phyloP scores from a whole-genome alignment of 2,888 invertebrate species.

The Napeogenes inachia region DNA sequence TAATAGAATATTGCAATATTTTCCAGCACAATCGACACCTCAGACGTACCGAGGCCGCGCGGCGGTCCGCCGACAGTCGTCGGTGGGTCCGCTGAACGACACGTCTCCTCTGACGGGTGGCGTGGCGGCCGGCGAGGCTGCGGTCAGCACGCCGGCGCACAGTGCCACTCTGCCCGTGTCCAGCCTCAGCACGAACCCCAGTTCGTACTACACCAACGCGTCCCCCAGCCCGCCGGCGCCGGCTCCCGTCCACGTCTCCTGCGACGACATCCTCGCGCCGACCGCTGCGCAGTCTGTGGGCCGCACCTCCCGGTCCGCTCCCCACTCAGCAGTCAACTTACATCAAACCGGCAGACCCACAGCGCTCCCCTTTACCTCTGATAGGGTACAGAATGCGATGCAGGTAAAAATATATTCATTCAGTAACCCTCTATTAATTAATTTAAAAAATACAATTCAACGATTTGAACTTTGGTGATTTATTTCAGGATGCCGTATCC shows the following conservation, averaged over 20 bases:
- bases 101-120: constrained; percentile 69
- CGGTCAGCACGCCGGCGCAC: constrained; percentile 69
- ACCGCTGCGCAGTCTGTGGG: constrained; percentile 49
- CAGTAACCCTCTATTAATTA: neutral
- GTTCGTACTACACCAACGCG: constrained; percentile 80
- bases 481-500: constrained; percentile 60
- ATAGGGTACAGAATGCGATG: constrained; percentile 50
- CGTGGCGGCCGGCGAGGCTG: constrained; percentile 54
- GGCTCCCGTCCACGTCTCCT: constrained; percentile 64
- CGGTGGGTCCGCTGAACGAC: constrained; percentile 78
- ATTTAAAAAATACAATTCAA: neutral
- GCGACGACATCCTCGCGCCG: constrained; percentile 68
- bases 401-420: constrained; percentile 39
- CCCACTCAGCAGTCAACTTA: constrained; percentile 69
- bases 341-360: constrained; percentile 66
- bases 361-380: constrained; percentile 53
- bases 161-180: constrained; percentile 75
- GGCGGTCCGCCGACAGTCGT: constrained; percentile 79
- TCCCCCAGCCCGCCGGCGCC: constrained; percentile 77
- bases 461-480: neutral
- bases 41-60: constrained; percentile 78
- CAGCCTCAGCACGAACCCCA: constrained; percentile 70
- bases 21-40: constrained; percentile 80
- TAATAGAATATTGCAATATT: constrained; percentile 13
- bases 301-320: constrained; percentile 67